These are phyloP conservation scores for Plemyria rubiginata DNA, from an alignment of 2,888 invertebrate species.

Conservation along the genomic window DNA sequence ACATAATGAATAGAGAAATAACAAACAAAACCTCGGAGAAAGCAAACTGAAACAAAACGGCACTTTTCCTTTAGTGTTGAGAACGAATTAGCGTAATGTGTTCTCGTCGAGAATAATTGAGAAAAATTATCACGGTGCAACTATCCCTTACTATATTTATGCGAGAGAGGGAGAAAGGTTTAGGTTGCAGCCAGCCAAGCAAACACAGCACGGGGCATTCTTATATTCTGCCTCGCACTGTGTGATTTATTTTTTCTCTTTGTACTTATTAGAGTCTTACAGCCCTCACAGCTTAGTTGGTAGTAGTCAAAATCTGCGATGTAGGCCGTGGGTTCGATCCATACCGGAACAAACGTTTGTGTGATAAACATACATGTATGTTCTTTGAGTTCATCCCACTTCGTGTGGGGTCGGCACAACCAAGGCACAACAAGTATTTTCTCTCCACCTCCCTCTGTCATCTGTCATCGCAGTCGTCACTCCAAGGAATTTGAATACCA, in stretches of 20 bases:
- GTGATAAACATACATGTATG: no score
- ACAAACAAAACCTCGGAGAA: conserved; percentile 48
- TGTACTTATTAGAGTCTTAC: not conserved
- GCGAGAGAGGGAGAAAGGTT: conserved; percentile 20
- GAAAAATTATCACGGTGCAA: conserved; percentile 48
- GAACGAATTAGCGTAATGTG: conserved; percentile 67
- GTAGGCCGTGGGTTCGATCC: no score
- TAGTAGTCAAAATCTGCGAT: no score
- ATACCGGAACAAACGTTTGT: no score
- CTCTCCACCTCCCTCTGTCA: no score
- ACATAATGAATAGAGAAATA: conserved; percentile 51
- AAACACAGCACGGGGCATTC: conserved; percentile 9
- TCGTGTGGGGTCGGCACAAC: no score
- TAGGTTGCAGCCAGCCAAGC: conserved; percentile 5
- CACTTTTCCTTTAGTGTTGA: conserved; percentile 50
- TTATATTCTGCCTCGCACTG: not conserved
- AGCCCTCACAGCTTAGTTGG: no score
- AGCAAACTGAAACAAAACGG: conserved; percentile 45
- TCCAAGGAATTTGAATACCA: no score
- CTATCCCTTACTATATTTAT: conserved; percentile 24
- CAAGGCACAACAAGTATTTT: no score
- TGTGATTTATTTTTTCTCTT: conserved; percentile 10
- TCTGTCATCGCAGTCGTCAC: no score
- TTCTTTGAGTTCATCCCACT: no score
- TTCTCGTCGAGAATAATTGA: conserved; percentile 55